Evolutionary conservation across 1,140 invertebrate species (phyloP), one percentile per base, ranked within the genome.

Genomic region (Dryas iulia): DNA sequence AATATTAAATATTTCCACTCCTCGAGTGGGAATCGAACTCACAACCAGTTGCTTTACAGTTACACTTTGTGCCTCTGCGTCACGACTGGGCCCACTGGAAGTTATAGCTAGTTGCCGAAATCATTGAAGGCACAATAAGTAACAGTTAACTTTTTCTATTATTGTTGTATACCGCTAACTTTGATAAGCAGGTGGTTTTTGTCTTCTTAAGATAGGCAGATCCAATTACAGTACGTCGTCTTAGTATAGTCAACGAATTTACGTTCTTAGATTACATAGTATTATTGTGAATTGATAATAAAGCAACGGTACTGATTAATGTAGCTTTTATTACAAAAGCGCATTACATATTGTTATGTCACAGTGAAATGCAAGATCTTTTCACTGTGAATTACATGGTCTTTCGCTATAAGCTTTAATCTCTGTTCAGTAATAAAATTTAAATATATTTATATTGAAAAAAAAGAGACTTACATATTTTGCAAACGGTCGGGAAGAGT

Each of bases 111-210:
- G 74, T 82, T 82, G 82, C 84, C 83, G 79, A 87, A 83, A 76
- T 71, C 68, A 77, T 82, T 81, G 76, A 77, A 73, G 80, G 76
- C 76, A 84, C 84, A 87, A 86, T 81, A 71, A 72, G 61, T 76
- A 84, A 87, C 84, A 76, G 87, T 88, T 85, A 82, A 63, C 70
- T 82, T 82, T 77, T 82, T 78, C 72, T 84, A 79, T 87, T 86
- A 81, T 88, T 83, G 73, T 72, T 73, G 78, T 76, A 71, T 82
- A 85, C 84, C 84, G 85, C 86, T 84, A 81, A 72, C 73, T 83
- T 73, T 83, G 67, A 75, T 80, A 83, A 82, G 79, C 89, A 90
- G 86, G 86, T 89, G 86, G 66, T 73, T 72, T 76, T 77, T 77
- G 73, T 72, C 58, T 74, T 71, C 53, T 60, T 66, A 12, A 52